Conservation (phyloP, 2,888 invertebrate genomes). For the Melinaea menophilus region DNA sequence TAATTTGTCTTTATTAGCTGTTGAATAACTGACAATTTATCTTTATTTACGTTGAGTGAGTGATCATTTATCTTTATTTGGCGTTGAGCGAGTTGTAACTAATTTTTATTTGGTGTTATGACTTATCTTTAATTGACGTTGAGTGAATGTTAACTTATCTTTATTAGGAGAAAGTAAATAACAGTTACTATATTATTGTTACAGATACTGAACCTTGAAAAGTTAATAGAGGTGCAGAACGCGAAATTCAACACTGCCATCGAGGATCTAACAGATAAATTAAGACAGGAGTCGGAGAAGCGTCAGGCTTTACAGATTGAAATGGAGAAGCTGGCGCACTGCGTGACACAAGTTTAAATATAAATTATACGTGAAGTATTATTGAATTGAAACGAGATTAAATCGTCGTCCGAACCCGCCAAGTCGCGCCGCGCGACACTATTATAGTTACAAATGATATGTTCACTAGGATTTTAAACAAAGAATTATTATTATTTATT, state of each 20-base stretch:
- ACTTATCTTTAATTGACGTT: too few species aligned
- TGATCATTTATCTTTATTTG: too few species aligned
- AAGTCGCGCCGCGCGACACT: constrained; percentile 1
- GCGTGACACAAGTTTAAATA: constrained; percentile 83
- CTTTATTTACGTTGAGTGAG: too few species aligned
- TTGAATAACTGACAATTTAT: too few species aligned
- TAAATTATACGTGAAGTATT: constrained; percentile 32
- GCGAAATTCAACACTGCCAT: constrained; percentile 78
- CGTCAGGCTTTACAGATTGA: constrained; percentile 81
- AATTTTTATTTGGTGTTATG: too few species aligned
- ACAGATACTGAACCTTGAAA: constrained; percentile 78
- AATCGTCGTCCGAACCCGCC: background rate
- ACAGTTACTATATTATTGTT: constrained; percentile 21
- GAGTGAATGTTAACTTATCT: too few species aligned
- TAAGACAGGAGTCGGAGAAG: constrained; percentile 81
- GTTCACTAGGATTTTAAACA: background rate
- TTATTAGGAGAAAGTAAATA: too few species aligned
- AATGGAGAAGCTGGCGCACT: constrained; percentile 83
- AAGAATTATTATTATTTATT: constrained; percentile 4
- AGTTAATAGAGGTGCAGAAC: constrained; percentile 77
- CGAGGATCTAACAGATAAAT: constrained; percentile 79
- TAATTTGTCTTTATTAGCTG: too few species aligned
- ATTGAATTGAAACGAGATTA: background rate
- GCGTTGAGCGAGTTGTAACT: too few species aligned
- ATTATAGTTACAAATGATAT: background rate